Percentiles rank a stretch among this genome's conserved stretches.
Evolutionary conservation across 2,797 vertebrate genomes (phyloP).

Genomic region (Acipenser transmontanus): DNA sequence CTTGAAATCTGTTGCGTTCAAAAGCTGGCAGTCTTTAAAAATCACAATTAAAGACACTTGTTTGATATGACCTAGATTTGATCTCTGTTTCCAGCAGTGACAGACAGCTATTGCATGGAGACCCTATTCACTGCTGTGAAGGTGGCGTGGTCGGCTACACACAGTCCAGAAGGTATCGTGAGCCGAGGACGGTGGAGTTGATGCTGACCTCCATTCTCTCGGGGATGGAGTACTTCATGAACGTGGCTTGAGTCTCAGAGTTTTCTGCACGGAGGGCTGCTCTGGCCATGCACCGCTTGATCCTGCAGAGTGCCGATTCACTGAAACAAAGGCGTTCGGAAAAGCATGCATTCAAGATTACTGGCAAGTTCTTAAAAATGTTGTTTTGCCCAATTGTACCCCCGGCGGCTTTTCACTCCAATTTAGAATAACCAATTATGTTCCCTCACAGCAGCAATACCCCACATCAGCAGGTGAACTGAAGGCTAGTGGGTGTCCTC

Average conservation of each 20-base stretch:
- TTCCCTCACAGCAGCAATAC: too few relatives aligned
- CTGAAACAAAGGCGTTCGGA: slow-evolving; percentile 37
- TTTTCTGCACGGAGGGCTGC: slow-evolving; percentile 52
- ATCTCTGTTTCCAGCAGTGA: too few relatives aligned
- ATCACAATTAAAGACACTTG: too few relatives aligned
- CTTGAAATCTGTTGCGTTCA: too few relatives aligned
- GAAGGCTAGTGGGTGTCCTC: background rate
- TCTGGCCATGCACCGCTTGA: slow-evolving; percentile 58
- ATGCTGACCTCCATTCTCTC: slow-evolving; percentile 63
- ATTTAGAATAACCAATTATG: too few relatives aligned
- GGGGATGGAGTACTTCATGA: slow-evolving; percentile 67
- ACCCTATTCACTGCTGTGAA: too few relatives aligned
- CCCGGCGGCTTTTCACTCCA: background rate
- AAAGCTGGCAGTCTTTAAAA: too few relatives aligned
- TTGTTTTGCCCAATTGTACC: background rate
- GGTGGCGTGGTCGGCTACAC: too few relatives aligned
- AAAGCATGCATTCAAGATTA: background rate
- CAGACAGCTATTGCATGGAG: too few relatives aligned
- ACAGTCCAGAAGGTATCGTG: slow-evolving; percentile 33
- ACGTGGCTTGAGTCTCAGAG: slow-evolving; percentile 54
- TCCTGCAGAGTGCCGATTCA: slow-evolving; percentile 49
- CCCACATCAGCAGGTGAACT: background rate
- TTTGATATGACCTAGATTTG: too few relatives aligned
- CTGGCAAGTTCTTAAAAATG: too few relatives aligned
- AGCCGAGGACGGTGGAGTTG: slow-evolving; percentile 48